Evolutionary conservation across 2,888 invertebrate species (phyloP).

Genomic region (Ophraella communa): DNA sequence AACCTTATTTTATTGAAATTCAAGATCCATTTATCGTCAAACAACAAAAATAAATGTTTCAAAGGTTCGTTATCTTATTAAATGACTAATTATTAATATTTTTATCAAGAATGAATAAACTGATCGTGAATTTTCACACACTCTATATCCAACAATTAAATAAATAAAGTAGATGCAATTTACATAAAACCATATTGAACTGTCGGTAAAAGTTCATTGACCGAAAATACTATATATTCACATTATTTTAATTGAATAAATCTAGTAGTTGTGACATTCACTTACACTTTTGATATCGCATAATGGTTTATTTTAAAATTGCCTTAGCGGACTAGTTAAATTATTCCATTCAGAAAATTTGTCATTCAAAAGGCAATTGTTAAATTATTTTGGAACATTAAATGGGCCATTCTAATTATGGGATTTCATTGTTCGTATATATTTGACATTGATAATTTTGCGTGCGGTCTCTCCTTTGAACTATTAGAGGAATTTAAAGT

Average conservation of each 20-base stretch:
- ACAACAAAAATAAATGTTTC: too few relatives aligned
- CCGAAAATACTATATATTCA: conserved; percentile 34
- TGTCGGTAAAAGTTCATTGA: conserved; percentile 31
- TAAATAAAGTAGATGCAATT: conserved; percentile 26
- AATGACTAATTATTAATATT: background rate
- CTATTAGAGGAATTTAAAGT: background rate
- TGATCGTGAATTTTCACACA: background rate
- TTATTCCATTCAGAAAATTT: background rate
- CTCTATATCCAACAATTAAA: background rate
- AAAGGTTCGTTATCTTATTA: too few relatives aligned
- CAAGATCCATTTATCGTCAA: too few relatives aligned
- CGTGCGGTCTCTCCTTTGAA: background rate
- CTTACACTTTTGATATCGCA: conserved; percentile 21
- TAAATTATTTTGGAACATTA: background rate
- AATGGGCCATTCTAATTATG: conserved; percentile 1
- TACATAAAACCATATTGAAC: conserved; percentile 30
- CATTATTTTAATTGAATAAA: conserved; percentile 28
- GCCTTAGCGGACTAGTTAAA: background rate
- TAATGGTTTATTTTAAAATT: conserved; percentile 3
- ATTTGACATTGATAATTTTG: background rate
- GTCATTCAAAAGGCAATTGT: background rate
- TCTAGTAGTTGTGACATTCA: conserved; percentile 4
- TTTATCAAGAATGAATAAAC: background rate
- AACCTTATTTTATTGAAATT: too few relatives aligned
- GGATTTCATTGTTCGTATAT: background rate